phyloP scores from a whole-genome alignment of 2,113 vertebrate genomes.

The Tangachromis dhanisi region DNA sequence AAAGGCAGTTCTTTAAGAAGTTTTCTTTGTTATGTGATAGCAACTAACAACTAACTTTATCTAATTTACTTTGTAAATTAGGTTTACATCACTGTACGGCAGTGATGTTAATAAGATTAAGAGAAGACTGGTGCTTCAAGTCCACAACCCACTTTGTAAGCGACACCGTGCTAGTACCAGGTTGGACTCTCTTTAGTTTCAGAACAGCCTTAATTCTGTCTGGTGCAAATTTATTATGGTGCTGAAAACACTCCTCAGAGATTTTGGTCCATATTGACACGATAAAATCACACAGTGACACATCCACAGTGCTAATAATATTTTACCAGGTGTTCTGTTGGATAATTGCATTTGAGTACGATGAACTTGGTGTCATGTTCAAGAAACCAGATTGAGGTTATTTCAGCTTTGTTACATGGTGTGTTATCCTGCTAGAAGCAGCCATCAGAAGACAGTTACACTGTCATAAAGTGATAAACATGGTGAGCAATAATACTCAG shows the following conservation, averaged over 20 bases:
- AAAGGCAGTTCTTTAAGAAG: conserved; percentile 18
- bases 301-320: background rate
- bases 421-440: background rate
- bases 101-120: background rate
- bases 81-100: background rate
- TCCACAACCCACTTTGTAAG: background rate
- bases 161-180: background rate
- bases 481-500: background rate
- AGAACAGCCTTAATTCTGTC: background rate
- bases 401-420: background rate
- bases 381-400: background rate
- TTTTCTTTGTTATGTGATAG: conserved; percentile 1
- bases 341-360: background rate
- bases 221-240: background rate
- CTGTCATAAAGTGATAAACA: background rate
- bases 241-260: background rate
- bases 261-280: background rate
- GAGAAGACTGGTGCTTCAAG: background rate
- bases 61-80: background rate
- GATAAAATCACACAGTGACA: background rate
- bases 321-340: background rate
- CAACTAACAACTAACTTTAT: background rate
- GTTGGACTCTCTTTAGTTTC: background rate
- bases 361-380: background rate
- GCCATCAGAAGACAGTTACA: background rate